phyloP scores from a whole-genome alignment of 2,113 vertebrate species.

The Psittacus erithacus region DNA sequence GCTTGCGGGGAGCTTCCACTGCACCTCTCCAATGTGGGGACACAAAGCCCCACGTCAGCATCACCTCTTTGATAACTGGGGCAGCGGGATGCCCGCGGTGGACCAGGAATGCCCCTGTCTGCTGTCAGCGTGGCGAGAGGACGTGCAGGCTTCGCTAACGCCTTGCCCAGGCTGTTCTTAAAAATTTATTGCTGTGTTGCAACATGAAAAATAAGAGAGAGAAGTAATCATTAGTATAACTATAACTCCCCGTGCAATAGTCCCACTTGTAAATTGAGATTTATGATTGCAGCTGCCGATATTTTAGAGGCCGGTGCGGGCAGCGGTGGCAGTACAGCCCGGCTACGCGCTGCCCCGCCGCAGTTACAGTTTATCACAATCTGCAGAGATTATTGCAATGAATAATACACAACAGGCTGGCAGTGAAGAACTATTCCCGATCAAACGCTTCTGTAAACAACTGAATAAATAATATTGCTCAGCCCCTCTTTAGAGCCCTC shows the following conservation, averaged over 20 bases:
- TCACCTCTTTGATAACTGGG: not conserved
- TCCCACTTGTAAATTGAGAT: constrained; percentile 85
- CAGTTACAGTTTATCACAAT: constrained; percentile 77
- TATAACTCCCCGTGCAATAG: constrained; percentile 79
- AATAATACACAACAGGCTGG: constrained; percentile 78
- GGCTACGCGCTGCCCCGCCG: constrained; percentile 63
- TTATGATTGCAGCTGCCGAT: constrained; percentile 81
- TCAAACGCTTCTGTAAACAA: constrained; percentile 77
- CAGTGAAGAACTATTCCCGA: constrained; percentile 78
- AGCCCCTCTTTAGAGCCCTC: constrained; percentile 57
- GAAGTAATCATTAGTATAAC: constrained; percentile 83
- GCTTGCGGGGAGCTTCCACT: fast-evolving
- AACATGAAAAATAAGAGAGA: constrained; percentile 85
- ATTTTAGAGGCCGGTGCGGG: constrained; percentile 72
- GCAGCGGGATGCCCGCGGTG: fast-evolving
- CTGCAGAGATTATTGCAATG: constrained; percentile 74
- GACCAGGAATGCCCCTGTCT: not conserved
- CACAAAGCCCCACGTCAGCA: not conserved
- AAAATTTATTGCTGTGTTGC: constrained; percentile 87
- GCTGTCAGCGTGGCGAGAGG: not conserved
- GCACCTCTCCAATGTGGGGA: not conserved
- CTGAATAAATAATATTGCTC: constrained; percentile 78
- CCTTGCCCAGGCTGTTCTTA: constrained; percentile 79
- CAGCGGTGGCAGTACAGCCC: constrained; percentile 61
- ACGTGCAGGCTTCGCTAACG: constrained; percentile 33